These are phyloP conservation scores for Drosophila siamana DNA, from an alignment of 2,888 invertebrate genomes.

Conservation along the genomic window DNA sequence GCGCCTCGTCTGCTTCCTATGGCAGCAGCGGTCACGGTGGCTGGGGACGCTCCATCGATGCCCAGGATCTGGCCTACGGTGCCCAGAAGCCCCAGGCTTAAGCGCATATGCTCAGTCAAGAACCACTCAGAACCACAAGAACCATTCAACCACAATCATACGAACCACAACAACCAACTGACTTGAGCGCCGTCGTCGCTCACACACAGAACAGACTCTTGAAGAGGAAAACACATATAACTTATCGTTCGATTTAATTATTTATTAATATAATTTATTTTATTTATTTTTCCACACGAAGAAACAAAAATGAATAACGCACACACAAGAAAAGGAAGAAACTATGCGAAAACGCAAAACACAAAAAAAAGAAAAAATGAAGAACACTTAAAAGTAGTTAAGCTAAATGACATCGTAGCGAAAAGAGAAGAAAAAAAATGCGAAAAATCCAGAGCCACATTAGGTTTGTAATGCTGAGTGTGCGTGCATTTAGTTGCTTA, in stretches of 20 bases:
- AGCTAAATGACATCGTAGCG: slow-evolving; percentile 55
- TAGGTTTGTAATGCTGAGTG: slow-evolving; percentile 51
- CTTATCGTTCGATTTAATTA: slow-evolving; percentile 81
- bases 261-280: slow-evolving; percentile 83
- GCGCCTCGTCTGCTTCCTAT: slow-evolving; percentile 87
- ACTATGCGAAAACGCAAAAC: slow-evolving; percentile 38
- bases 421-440: slow-evolving; percentile 51
- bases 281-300: slow-evolving; percentile 76
- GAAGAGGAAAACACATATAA: slow-evolving; percentile 66
- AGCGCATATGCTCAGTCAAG: slow-evolving; percentile 52
- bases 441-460: slow-evolving; percentile 39
- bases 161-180: slow-evolving; percentile 46
- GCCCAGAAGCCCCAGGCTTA: slow-evolving; percentile 89
- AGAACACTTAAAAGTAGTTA: slow-evolving; percentile 14
- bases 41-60: slow-evolving; percentile 92
- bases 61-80: slow-evolving; percentile 92
- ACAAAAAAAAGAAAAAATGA: slow-evolving; percentile 13
- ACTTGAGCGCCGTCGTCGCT: slow-evolving; percentile 60
- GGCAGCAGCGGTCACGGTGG: slow-evolving; percentile 89
- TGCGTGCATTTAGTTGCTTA: slow-evolving; percentile 56
- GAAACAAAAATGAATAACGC: slow-evolving; percentile 39
- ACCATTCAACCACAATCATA: slow-evolving; percentile 46
- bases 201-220: slow-evolving; percentile 58
- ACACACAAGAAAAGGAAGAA: slow-evolving; percentile 53
- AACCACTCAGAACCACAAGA: slow-evolving; percentile 33